Conservation (phyloP, 2,888 invertebrate species). For the Protophormia terraenovae region DNA sequence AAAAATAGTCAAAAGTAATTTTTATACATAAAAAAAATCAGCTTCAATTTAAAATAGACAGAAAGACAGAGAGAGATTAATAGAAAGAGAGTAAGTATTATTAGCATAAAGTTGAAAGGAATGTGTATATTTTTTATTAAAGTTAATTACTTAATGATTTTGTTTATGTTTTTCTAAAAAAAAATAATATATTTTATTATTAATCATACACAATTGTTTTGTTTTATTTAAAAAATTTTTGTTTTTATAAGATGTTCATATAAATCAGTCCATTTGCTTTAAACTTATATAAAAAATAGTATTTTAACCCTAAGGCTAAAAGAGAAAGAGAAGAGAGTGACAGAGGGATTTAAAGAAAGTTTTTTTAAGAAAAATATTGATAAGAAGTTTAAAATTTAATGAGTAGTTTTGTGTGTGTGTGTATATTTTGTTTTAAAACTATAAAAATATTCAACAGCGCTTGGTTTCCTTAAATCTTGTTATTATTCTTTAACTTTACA, state of each 20-base stretch:
- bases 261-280: slow-evolving; percentile 65
- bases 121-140: slow-evolving; percentile 53
- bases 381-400: slow-evolving; percentile 58
- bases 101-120: too few relatives aligned
- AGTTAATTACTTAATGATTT: slow-evolving; percentile 63
- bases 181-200: slow-evolving; percentile 1
- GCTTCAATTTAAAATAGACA: slow-evolving; percentile 47
- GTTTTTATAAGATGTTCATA: slow-evolving; percentile 30
- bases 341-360: background rate
- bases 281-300: slow-evolving; percentile 65
- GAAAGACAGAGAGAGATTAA: background rate
- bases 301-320: background rate
- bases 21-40: slow-evolving; percentile 55
- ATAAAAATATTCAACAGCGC: slow-evolving; percentile 71
- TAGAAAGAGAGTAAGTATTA: background rate
- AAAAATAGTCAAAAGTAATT: slow-evolving; percentile 32
- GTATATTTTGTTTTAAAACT: slow-evolving; percentile 63
- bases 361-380: too few relatives aligned
- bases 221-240: slow-evolving; percentile 13
- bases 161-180: slow-evolving; percentile 8
- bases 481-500: slow-evolving; percentile 57
- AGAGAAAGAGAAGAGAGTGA: background rate
- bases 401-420: slow-evolving; percentile 58
- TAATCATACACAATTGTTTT: slow-evolving; percentile 56
- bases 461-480: slow-evolving; percentile 74